Conservation (phyloP, 2,797 vertebrate genomes). For the Anas bahamensis region DNA sequence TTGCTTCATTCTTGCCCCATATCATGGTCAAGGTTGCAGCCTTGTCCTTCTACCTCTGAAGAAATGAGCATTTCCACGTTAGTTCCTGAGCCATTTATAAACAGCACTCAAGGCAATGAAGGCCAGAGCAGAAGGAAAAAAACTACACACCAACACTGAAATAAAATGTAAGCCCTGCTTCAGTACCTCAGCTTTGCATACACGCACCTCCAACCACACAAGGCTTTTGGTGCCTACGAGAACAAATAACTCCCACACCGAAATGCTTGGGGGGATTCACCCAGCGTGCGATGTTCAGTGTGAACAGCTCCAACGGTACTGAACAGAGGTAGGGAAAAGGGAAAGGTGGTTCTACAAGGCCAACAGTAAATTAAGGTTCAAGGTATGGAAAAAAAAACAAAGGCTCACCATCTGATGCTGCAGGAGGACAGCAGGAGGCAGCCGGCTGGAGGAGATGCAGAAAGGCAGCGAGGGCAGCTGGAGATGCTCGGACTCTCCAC, state of each 20-base stretch:
- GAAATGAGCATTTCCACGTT: fast-evolving
- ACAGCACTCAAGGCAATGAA: neutral
- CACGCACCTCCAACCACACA: neutral
- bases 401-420: neutral
- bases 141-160: fast-evolving
- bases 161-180: too few species aligned
- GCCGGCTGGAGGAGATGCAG: neutral
- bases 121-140: neutral
- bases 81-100: fast-evolving
- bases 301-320: neutral
- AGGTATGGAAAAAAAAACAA: neutral
- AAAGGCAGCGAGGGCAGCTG: neutral
- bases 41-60: fast-evolving
- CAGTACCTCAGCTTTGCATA: neutral
- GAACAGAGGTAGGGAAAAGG: neutral
- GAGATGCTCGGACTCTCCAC: neutral
- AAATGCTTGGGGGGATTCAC: neutral
- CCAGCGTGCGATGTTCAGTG: neutral
- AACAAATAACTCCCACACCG: neutral
- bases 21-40: fast-evolving
- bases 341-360: neutral
- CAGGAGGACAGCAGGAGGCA: too few species aligned
- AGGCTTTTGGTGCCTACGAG: neutral
- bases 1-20: neutral
- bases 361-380: neutral